Base-by-base conservation (phyloP, 2,797 vertebrate species). In the Anguilla megastoma region DNA sequence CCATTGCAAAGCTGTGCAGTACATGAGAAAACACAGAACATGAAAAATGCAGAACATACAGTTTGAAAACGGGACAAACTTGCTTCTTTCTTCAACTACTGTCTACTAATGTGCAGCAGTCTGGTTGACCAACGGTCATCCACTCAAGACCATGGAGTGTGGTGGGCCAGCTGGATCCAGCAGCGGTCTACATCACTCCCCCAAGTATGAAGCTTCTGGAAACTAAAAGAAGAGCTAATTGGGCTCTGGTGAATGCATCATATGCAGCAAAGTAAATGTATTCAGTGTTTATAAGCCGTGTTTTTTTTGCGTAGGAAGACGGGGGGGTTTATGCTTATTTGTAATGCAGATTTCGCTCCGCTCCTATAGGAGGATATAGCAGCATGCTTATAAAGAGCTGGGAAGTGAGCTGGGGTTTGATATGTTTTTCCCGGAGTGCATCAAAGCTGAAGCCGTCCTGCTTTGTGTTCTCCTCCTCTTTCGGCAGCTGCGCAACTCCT, bases 401-500 rank as follows among this genome's bases (percentile, higher is more conserved):
- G 69, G n/a, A 85, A 85, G 83, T 88, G 66, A 76, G 84, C 79
- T 36, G 30, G 66, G 83, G 80, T 54, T 60, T 87, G 87, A 87
- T 87, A 84, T 87, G 80, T 58, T 58, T 16, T 58, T 85, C 87
- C 83, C 87, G 6, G 8, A 56, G 87, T 66, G 27, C 80, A 52
- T 48, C 58, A 66, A 87, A 66, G 86, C 60, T 56, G 69, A 56
- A 74, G 33, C 83, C 16, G 14, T 50, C 45, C 79, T n/a, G 79
- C 79, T 82, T 50, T 82, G 79, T 0, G 66, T 69, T 74, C 54
- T 71, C 83, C 66, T 85, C 66, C 87, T 33, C 60, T 48, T 58
- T 33, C 83, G 14, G 83, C 83, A 76, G 87, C 87, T 74, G 83
- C 56, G 84, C 24, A 76, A 85, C 83, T 85, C 85, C 66, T 74